These are phyloP conservation scores for Drosophila basisetae DNA, from an alignment of 2,888 invertebrate species.

Conservation along the genomic window DNA sequence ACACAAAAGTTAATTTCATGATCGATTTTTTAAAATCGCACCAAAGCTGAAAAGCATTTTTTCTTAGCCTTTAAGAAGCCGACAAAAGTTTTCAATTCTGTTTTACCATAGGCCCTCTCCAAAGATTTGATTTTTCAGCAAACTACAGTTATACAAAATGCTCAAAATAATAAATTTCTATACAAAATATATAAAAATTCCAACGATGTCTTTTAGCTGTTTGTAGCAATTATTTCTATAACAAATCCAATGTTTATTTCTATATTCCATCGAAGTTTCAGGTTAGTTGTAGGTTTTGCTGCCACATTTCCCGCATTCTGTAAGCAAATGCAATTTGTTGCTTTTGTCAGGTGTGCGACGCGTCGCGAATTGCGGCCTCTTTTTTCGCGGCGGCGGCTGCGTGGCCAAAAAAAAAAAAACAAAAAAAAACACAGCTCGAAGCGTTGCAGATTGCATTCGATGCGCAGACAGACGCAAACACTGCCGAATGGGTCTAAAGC, in stretches of 20 bases:
- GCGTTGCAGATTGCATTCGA: constrained; percentile 83
- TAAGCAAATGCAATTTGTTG: constrained; percentile 46
- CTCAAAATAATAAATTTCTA: too few species aligned
- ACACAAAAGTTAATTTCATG: constrained; percentile 59
- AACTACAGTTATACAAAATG: too few species aligned
- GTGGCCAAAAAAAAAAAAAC: constrained; percentile 50
- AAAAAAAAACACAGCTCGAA: constrained; percentile 55
- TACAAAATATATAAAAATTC: too few species aligned
- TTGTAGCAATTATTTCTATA: not conserved
- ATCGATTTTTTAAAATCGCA: constrained; percentile 58
- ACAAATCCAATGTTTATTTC: not conserved
- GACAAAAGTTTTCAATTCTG: constrained; percentile 8
- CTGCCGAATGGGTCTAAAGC: constrained; percentile 30
- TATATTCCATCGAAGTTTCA: not conserved
- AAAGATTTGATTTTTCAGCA: too few species aligned
- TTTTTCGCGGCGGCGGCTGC: constrained; percentile 48
- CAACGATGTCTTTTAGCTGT: too few species aligned
- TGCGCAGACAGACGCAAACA: constrained; percentile 57
- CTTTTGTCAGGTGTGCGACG: constrained; percentile 52
- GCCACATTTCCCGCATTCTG: not conserved
- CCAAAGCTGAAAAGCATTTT: constrained; percentile 26
- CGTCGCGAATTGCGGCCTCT: constrained; percentile 60
- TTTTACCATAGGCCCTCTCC: not conserved
- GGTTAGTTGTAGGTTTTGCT: not conserved
- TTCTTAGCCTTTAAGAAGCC: constrained; percentile 1